Evolutionary conservation across 2,797 vertebrate species (phyloP).

Genomic region (Phoeniculus purpureus): DNA sequence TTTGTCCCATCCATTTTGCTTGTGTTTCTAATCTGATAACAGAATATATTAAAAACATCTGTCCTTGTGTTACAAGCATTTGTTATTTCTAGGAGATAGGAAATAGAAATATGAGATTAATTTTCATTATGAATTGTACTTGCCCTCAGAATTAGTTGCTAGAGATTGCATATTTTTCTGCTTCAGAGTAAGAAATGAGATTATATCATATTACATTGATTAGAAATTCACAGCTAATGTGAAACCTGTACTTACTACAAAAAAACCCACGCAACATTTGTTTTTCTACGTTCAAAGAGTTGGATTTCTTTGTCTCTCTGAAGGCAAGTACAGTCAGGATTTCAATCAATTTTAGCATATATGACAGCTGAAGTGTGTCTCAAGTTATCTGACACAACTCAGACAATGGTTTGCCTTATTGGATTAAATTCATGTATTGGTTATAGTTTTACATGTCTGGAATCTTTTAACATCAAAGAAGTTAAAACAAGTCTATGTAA

Average conservation of each 20-base stretch:
- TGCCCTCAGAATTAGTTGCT: conserved; percentile 53
- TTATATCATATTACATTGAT: conserved; percentile 58
- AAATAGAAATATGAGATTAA: conserved; percentile 62
- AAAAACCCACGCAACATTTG: not conserved
- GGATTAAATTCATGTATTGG: not conserved
- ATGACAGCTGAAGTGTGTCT: conserved; percentile 15
- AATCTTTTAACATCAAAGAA: not conserved
- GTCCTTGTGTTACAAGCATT: conserved; percentile 51
- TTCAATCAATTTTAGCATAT: conserved; percentile 29
- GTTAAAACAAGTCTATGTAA: not conserved
- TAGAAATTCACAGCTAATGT: conserved; percentile 64
- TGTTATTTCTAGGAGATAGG: conserved; percentile 54
- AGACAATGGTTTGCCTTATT: conserved; percentile 17
- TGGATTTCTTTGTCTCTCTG: conserved; percentile 14
- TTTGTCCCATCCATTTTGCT: conserved; percentile 39
- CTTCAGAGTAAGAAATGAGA: conserved; percentile 56
- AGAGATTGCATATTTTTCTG: conserved; percentile 55
- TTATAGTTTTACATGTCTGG: not conserved
- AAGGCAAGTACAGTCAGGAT: conserved; percentile 56
- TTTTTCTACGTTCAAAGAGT: conserved; percentile 25
- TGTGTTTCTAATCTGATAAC: conserved; percentile 43
- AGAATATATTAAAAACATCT: conserved; percentile 44
- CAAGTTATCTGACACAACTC: not conserved
- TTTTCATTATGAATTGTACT: conserved; percentile 60
- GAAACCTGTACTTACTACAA: conserved; percentile 22